These are phyloP conservation scores for Pteronotus mesoamericanus DNA, from an alignment of 2,797 vertebrate genomes.

Conservation along the genomic window DNA sequence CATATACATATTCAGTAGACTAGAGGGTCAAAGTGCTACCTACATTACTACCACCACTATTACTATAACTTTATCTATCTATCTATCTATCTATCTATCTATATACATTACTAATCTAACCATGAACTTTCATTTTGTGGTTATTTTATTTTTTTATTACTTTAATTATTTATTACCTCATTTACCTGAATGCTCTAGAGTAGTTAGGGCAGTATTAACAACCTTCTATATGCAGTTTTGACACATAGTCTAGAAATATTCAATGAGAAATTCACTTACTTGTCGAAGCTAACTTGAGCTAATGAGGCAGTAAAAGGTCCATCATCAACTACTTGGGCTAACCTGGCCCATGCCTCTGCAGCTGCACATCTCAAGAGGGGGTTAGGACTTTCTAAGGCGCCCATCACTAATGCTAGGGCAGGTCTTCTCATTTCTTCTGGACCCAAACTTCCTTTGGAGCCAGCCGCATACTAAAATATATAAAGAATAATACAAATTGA, in stretches of 20 bases:
- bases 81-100: not conserved
- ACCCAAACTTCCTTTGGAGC: conserved; percentile 82
- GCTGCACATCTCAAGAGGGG: conserved; percentile 90
- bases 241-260: not conserved
- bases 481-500: conserved; percentile 48
- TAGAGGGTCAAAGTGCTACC: not conserved
- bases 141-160: not conserved
- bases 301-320: conserved; percentile 87
- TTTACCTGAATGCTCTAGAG: not conserved
- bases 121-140: not conserved
- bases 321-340: conserved; percentile 90
- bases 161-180: conserved; percentile 22
- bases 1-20: not conserved
- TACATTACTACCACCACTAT: not conserved
- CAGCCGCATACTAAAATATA: conserved; percentile 84
- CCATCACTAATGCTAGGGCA: conserved; percentile 84
- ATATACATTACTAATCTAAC: not conserved
- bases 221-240: not conserved
- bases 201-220: not conserved
- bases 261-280: conserved; percentile 81
- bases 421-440: conserved; percentile 88
- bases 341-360: conserved; percentile 89
- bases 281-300: conserved; percentile 93
- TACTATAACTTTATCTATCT: not conserved
- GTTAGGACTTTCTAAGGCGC: conserved; percentile 89